Evolutionary conservation across 2,113 vertebrate genomes (phyloP).

Genomic region (Anoura caudifer): DNA sequence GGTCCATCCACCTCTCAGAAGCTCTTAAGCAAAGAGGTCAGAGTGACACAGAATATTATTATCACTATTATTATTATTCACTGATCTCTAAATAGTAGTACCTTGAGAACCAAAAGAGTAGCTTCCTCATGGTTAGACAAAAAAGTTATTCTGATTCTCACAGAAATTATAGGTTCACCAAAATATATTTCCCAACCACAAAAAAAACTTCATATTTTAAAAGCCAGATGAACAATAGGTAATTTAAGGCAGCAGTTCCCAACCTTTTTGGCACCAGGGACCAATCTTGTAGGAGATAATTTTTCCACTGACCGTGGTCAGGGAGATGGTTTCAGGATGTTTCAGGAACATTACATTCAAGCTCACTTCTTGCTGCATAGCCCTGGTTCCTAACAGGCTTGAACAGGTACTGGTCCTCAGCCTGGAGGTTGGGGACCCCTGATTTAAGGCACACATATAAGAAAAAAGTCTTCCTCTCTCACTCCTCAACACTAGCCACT

Average conservation of each 20-base stretch:
- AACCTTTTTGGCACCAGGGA: too few relatives aligned
- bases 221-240: conserved; percentile 34
- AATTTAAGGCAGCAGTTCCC: not conserved
- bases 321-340: too few relatives aligned
- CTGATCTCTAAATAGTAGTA: not conserved
- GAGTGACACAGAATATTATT: not conserved
- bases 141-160: not conserved
- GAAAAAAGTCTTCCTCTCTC: conserved; percentile 20
- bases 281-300: too few relatives aligned
- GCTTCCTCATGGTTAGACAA: not conserved
- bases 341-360: too few relatives aligned
- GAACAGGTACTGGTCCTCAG: too few relatives aligned
- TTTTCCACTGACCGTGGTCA: too few relatives aligned
- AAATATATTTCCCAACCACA: conserved; percentile 24
- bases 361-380: too few relatives aligned
- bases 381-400: too few relatives aligned
- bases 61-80: not conserved
- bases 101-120: not conserved
- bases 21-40: not conserved
- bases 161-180: conserved; percentile 29
- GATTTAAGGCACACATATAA: not conserved
- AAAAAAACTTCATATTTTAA: conserved; percentile 53
- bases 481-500: not conserved
- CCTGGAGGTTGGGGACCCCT: too few relatives aligned
- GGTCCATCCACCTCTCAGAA: not conserved